Percentiles rank a stretch among this genome's conserved stretches.
These are phyloP conservation scores for Yponomeuta sedellus DNA, from an alignment of 2,888 invertebrate genomes.

Conservation along the genomic window DNA sequence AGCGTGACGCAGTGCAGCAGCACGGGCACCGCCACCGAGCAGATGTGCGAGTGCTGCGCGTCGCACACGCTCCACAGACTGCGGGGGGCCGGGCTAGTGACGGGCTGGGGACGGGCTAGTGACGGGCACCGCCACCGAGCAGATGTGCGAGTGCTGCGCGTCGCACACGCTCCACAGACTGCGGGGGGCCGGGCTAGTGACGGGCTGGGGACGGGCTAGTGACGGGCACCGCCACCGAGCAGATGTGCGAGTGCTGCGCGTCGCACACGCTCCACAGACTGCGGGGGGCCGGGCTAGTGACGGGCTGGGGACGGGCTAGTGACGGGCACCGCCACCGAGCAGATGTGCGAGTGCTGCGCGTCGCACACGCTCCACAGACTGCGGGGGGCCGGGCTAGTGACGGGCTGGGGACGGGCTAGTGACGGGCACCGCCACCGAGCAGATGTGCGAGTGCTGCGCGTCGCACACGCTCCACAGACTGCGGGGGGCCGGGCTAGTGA, in stretches of 20 bases:
- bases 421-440: too few species aligned
- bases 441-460: too few species aligned
- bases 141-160: constrained; percentile 95
- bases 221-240: constrained; percentile 93
- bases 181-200: constrained; percentile 11
- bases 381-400: too few species aligned
- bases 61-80: constrained; percentile 96
- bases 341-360: constrained; percentile 95
- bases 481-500: too few species aligned
- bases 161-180: constrained; percentile 96
- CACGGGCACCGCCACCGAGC: constrained; percentile 93
- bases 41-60: constrained; percentile 95
- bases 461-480: too few species aligned
- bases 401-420: too few species aligned
- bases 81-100: constrained; percentile 10
- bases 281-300: constrained; percentile 10
- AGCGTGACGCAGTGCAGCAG: constrained; percentile 96
- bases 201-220: too few species aligned
- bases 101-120: too few species aligned
- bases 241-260: constrained; percentile 95
- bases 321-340: constrained; percentile 87
- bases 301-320: too few species aligned
- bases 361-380: constrained; percentile 71
- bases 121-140: constrained; percentile 93
- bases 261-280: constrained; percentile 96